Base-by-base conservation (phyloP, 2,113 vertebrate species). In the Paradisaea rubra region DNA sequence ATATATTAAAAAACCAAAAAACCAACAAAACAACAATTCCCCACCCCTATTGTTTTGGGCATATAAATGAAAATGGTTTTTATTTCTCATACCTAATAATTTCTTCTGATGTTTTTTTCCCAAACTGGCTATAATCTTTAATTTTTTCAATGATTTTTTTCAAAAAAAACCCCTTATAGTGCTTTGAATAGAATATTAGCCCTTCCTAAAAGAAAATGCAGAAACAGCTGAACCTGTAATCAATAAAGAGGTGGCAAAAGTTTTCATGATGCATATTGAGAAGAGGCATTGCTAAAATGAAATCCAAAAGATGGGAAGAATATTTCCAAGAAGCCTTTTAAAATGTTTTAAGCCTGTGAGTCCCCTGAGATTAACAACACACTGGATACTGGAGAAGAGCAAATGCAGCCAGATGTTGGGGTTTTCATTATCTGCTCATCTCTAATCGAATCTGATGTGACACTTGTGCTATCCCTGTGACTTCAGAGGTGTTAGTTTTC, bases 371-470 rank as follows among this genome's bases (percentile, higher is more conserved):
- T 66, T 35, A 82, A 71, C 12, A 12, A 41, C 31, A 84, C 31
- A 24, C 12, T 63, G 47, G 70, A 80, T 57, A 80, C 15, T 83
- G 61, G 21, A 91, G 54, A 92, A 79, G 35, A 91, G 66, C n/a
- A 93, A 79, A 90, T 64, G 15, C 13, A 91, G 53, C 60, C 87
- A 96, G 80, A 87, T 94, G 91, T 65, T 94, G 45, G n/a, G 16
- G 18, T 79, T 93, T 84, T 96, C 60, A 88, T 89, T 93, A 88
- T 47, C 42, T 94, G 64, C 33, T 94, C 25, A 63, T 86, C 27
- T 83, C 64, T 95, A 89, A 94, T 57, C 83, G 86, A 93, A 94
- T 84, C 42, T 96, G 81, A 95, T 63, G 71, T 92, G 72, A 84
- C 76, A 95, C 86, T 94, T 91, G 72, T 87, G 71, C 47, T 83